Percentiles rank a stretch among this genome's conserved stretches.
These are phyloP conservation scores for Mechanitis messenoides DNA, from an alignment of 2,888 invertebrate species.

Conservation along the genomic window DNA sequence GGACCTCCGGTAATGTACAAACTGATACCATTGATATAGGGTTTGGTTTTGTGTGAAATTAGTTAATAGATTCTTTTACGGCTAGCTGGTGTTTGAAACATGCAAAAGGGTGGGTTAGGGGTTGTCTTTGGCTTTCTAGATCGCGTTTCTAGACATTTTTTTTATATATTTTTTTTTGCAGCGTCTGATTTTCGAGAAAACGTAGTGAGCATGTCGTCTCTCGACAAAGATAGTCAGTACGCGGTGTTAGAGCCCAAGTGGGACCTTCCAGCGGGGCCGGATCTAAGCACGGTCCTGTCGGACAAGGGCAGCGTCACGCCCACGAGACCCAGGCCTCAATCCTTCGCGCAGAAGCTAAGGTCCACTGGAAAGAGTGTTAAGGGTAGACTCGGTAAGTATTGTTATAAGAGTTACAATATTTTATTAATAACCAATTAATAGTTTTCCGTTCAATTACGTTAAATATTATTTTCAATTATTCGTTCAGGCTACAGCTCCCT, in stretches of 20 bases:
- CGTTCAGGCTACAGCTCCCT: conserved; percentile 85
- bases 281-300: conserved; percentile 31
- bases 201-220: conserved; percentile 62
- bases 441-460: background rate
- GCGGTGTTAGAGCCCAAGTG: conserved; percentile 48
- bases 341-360: conserved; percentile 90
- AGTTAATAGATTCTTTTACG: background rate
- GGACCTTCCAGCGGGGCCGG: conserved; percentile 41
- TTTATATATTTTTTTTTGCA: conserved; percentile 33
- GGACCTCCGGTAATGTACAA: conserved; percentile 49
- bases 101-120: too few species aligned
- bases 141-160: background rate
- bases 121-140: too few species aligned
- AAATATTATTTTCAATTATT: background rate
- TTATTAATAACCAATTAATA: background rate
- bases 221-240: conserved; percentile 58
- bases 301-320: conserved; percentile 57
- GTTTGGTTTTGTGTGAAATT: conserved; percentile 13
- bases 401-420: background rate
- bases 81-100: too few species aligned
- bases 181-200: conserved; percentile 81
- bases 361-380: conserved; percentile 91
- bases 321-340: conserved; percentile 80
- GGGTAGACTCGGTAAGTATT: conserved; percentile 73
- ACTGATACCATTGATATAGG: background rate